These are phyloP conservation scores for Philopedon plagiatum DNA, from an alignment of 2,888 invertebrate genomes.

Conservation along the genomic window DNA sequence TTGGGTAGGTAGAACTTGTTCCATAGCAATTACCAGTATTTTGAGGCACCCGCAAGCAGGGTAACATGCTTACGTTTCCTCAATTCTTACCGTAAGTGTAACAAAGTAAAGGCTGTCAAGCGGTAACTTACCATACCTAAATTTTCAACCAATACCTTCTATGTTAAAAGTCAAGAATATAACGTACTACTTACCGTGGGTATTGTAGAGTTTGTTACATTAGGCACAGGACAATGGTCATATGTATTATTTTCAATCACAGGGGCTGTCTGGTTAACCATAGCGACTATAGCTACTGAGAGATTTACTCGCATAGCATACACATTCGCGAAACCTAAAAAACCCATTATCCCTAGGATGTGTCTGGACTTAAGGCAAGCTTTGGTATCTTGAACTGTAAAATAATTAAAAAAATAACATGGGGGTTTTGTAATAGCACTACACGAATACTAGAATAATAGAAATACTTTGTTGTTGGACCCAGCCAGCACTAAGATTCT, in stretches of 20 bases:
- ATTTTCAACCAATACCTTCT: no score
- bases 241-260: constrained; percentile 72
- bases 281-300: constrained; percentile 95
- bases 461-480: no score
- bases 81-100: no score
- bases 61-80: no score
- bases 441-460: no score
- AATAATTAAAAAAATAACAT: not conserved
- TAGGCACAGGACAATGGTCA: constrained; percentile 75
- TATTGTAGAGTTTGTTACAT: constrained; percentile 67
- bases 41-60: no score
- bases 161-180: not conserved
- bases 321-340: constrained; percentile 89
- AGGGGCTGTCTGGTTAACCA: constrained; percentile 85
- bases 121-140: no score
- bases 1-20: no score
- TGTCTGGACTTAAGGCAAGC: constrained; percentile 82
- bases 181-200: constrained; percentile 58
- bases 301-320: constrained; percentile 93
- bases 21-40: no score
- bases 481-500: no score
- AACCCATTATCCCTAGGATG: constrained; percentile 86
- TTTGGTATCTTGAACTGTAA: constrained; percentile 74
- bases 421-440: no score
- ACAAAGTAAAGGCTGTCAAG: no score